Evolutionary conservation across 2,113 vertebrate genomes (phyloP).

Genomic region (Todiramphus chloris): DNA sequence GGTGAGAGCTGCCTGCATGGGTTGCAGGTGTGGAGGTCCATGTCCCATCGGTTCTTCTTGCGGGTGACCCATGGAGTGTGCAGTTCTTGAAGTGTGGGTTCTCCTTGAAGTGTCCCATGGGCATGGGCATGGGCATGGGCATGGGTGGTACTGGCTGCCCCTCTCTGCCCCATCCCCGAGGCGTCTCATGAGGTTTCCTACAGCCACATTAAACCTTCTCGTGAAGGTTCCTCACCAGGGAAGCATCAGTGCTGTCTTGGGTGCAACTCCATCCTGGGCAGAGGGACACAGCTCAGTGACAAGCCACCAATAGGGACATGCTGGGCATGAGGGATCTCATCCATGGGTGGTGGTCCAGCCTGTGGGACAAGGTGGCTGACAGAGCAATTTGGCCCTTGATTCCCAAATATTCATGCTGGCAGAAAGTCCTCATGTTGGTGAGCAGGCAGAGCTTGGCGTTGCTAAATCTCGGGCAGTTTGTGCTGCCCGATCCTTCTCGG

Average conservation of each 20-base stretch:
- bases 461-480: background rate
- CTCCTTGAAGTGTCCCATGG: background rate
- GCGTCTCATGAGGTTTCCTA: background rate
- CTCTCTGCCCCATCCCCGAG: background rate
- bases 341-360: fast-evolving
- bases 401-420: background rate
- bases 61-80: background rate
- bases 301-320: fast-evolving
- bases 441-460: background rate
- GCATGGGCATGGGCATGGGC: background rate
- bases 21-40: background rate
- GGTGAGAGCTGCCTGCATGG: background rate
- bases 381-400: background rate
- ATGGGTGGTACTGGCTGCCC: background rate
- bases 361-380: fast-evolving
- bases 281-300: fast-evolving
- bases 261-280: background rate
- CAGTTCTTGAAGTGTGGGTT: background rate
- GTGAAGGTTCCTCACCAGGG: background rate
- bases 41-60: background rate
- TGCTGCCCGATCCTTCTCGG: fast-evolving
- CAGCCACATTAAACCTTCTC: too few relatives aligned
- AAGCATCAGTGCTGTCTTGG: background rate
- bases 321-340: background rate
- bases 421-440: background rate